A percentile compares a stretch with the other conserved stretches of the same genome.
These are phyloP conservation scores for Prorops nasuta DNA, from an alignment of 1,140 invertebrate genomes.

Conservation along the genomic window DNA sequence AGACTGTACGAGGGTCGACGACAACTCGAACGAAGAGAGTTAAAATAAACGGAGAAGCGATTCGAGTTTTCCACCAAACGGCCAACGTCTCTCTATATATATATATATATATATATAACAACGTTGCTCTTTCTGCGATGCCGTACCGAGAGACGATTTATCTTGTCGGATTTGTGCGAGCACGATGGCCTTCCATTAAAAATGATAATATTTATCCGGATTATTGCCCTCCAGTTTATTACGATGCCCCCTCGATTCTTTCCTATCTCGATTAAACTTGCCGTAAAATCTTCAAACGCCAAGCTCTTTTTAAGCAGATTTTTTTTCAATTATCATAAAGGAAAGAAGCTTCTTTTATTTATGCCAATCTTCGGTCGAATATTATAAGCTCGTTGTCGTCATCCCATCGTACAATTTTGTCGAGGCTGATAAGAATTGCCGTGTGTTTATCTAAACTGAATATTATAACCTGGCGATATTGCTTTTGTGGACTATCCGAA, in stretches of 20 bases:
- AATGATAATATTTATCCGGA: conserved; percentile 28
- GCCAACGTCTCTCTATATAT: background rate
- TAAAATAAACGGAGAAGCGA: conserved; percentile 29
- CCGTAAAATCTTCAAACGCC: too few species aligned
- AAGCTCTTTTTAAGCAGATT: too few species aligned
- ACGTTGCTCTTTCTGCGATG: conserved; percentile 18
- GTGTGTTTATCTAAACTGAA: too few species aligned
- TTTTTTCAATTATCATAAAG: too few species aligned
- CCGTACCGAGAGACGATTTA: conserved; percentile 23
- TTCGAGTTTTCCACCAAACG: too few species aligned
- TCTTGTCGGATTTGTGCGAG: conserved; percentile 21
- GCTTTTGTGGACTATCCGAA: background rate
- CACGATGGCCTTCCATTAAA: conserved; percentile 20
- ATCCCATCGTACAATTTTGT: too few species aligned
- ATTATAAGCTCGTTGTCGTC: too few species aligned
- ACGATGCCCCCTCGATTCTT: conserved; percentile 10
- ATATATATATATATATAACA: background rate
- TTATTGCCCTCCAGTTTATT: conserved; percentile 8
- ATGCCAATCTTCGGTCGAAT: too few species aligned
- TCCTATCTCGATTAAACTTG: background rate
- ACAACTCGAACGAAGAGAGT: too few species aligned
- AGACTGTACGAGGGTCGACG: too few species aligned
- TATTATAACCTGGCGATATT: background rate
- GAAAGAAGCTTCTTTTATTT: too few species aligned
- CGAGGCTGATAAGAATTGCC: too few species aligned